Evolutionary conservation across 1,140 invertebrate genomes (phyloP), one percentile per base, ranked within the genome.

Genomic region (Drosophila equinoxialis): DNA sequence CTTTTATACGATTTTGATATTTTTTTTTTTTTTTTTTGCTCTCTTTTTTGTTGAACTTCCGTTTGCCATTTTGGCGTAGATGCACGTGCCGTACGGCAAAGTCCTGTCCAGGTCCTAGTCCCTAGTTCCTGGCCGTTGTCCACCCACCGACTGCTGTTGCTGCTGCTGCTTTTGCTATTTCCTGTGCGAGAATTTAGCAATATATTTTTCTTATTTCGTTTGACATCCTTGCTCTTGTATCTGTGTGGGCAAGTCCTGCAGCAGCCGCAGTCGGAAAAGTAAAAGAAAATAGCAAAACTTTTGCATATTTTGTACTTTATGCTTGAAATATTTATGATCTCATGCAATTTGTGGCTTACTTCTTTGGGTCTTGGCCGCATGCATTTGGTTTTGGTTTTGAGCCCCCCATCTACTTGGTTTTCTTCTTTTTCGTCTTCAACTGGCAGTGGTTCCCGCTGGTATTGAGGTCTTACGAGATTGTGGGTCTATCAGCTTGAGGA

Each of bases 301-400:
- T 89, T 89, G 84, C 84, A 89, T 89, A 89, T 89, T 89, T 89
- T 84, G 84, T 89, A 89, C 81, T 89, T 89, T 89, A 89, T 89
- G 84, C 84, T 84, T 89, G 84, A 89, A 89, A 89, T 89, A 89
- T 89, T 89, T 89, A 89, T 89, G 84, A 89, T 89, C 84, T 89
- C 84, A 78, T 89, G 84, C 84, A 89, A 89, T 89, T 89, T 89
- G 84, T 89, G 84, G 84, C 84, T 89, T 89, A 89, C 84, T 89
- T 77, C 74, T 83, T 79, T 59, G 14, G 84, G 83, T 83, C 79
- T 76, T 69, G 72, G 65, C 42, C 65, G 41, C 77, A 68, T 78
- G 60, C 78, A 78, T 81, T 75, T 78, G 81, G 60, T 2, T 61
- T 60, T 67, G 23, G 23, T 26, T 26, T 26, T 26, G 23, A 30